Percentiles rank a stretch among this genome's conserved stretches.
Conservation (phyloP, 1,140 invertebrate genomes). For the Diabrotica undecimpunctata region DNA sequence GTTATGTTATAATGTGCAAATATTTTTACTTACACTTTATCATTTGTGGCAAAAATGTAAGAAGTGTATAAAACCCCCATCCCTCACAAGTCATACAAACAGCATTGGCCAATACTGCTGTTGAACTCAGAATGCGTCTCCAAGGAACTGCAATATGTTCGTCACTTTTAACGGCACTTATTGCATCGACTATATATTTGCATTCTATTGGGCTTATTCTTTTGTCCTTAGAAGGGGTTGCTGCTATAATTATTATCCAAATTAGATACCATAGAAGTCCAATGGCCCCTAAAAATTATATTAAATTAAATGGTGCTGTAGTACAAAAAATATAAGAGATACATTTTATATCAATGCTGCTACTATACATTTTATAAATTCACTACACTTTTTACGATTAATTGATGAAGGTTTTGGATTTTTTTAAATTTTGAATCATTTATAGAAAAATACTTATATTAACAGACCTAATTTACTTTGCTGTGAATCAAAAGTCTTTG, state of each 20-base stretch:
- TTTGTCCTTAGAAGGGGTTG: conserved; percentile 72
- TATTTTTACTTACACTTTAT: conserved; percentile 72
- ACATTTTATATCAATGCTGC: too few relatives aligned
- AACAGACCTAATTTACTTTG: too few relatives aligned
- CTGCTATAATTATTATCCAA: conserved; percentile 67
- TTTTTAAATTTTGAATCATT: too few relatives aligned
- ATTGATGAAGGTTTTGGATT: too few relatives aligned
- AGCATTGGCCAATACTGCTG: conserved; percentile 77
- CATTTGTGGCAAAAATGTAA: conserved; percentile 86
- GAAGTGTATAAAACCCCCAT: conserved; percentile 88
- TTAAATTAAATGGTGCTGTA: too few relatives aligned
- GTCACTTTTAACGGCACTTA: conserved; percentile 29
- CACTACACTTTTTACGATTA: too few relatives aligned
- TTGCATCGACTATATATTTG: conserved; percentile 65
- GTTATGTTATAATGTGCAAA: too few relatives aligned
- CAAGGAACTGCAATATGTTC: conserved; percentile 57
- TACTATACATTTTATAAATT: too few relatives aligned
- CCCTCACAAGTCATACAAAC: conserved; percentile 78
- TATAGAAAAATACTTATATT: too few relatives aligned
- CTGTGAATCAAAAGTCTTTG: too few relatives aligned
- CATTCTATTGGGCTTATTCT: conserved; percentile 70
- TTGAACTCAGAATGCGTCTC: conserved; percentile 66
- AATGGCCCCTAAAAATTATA: not conserved
- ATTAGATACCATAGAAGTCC: conserved; percentile 51
- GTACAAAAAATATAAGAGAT: too few relatives aligned